Evolutionary conservation across 1,140 invertebrate genomes (phyloP).

Genomic region (Caenorhabditis remanei): DNA sequence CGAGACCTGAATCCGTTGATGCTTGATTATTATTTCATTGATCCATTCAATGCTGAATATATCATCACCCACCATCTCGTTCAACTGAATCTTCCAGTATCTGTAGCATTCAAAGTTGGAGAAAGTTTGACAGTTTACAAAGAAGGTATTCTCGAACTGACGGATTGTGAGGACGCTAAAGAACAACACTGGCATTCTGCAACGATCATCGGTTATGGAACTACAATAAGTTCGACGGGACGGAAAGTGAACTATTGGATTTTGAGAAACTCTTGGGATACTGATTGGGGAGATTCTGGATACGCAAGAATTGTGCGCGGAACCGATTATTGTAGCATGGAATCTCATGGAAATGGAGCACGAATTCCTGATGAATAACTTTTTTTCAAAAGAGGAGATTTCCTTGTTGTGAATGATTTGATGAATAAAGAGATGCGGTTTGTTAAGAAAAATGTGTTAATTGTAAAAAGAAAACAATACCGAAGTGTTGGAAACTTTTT

Average conservation of each 20-base stretch:
- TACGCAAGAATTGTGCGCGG: neutral
- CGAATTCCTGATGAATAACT: neutral
- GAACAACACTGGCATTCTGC: constrained; percentile 16
- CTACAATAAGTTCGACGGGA: neutral
- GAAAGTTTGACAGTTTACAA: neutral
- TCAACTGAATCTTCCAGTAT: neutral
- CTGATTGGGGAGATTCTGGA: neutral
- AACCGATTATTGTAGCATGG: constrained; percentile 7
- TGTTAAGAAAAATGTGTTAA: too few species aligned
- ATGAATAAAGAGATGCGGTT: too few species aligned
- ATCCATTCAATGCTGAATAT: constrained; percentile 37
- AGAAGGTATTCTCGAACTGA: neutral
- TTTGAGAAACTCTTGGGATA: constrained; percentile 11
- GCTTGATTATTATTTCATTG: neutral
- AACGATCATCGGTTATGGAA: constrained; percentile 11
- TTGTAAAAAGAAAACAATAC: too few species aligned
- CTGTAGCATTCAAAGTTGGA: neutral
- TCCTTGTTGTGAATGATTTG: too few species aligned
- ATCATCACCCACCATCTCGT: neutral
- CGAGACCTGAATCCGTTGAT: neutral
- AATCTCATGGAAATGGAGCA: neutral
- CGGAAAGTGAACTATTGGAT: constrained; percentile 1
- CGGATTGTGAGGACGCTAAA: neutral
- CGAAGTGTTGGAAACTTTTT: too few species aligned
- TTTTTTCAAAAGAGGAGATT: too few species aligned